Evolutionary conservation across 1,140 invertebrate genomes (phyloP).

Genomic region (Bombus consobrinus): DNA sequence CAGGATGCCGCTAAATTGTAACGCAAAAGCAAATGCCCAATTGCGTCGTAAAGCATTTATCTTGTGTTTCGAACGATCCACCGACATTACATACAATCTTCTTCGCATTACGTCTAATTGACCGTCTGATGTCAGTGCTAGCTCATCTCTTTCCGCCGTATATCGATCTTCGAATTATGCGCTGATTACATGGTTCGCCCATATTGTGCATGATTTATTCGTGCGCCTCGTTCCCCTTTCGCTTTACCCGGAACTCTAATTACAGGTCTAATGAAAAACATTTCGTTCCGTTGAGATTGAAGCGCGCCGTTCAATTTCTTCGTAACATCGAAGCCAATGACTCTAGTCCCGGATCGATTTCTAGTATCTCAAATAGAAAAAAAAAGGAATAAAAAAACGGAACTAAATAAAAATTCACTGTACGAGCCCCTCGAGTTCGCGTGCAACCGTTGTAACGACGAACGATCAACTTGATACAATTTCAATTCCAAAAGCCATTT

Average conservation of each 20-base stretch:
- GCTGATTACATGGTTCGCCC: constrained; percentile 57
- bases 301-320: neutral
- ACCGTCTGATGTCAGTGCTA: constrained; percentile 60
- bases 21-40: constrained; percentile 20
- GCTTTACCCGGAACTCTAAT: neutral
- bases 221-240: neutral
- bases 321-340: neutral
- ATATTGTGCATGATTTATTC: constrained; percentile 52
- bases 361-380: neutral
- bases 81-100: constrained; percentile 65
- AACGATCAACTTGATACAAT: neutral
- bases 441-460: neutral
- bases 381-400: neutral
- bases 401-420: neutral
- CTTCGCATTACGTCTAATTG: constrained; percentile 70
- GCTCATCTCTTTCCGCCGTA: constrained; percentile 56
- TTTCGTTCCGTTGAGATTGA: neutral
- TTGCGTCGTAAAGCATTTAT: constrained; percentile 58
- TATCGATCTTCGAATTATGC: constrained; percentile 49
- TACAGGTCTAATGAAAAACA: constrained; percentile 23
- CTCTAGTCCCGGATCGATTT: neutral
- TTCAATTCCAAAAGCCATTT: constrained; percentile 2
- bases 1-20: neutral
- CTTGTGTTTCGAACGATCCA: constrained; percentile 17
- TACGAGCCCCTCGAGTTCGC: neutral